Percentiles rank a stretch among this genome's conserved stretches.
Conservation (phyloP, 2,888 invertebrate species). For the Synanthedon andrenaeformis region DNA sequence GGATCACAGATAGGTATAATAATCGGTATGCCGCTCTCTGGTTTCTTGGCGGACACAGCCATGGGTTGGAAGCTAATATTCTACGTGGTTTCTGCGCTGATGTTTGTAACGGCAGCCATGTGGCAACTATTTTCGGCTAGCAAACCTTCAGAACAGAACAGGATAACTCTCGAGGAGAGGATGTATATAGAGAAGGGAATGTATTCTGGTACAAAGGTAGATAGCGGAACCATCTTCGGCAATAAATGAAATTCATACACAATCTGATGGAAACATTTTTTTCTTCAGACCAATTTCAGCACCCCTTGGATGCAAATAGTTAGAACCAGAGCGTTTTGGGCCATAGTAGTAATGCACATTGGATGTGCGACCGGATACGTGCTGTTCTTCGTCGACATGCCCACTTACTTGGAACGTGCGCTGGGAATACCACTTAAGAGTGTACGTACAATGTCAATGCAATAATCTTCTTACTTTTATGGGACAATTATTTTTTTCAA, state of each 20-base stretch:
- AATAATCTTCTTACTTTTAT: too few species aligned
- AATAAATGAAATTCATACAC: too few species aligned
- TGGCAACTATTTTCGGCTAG: constrained; percentile 72
- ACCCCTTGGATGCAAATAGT: constrained; percentile 76
- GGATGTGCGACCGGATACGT: constrained; percentile 75
- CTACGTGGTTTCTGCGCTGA: constrained; percentile 69
- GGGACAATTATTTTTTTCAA: too few species aligned
- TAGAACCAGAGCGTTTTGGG: constrained; percentile 71
- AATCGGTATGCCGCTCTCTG: constrained; percentile 75
- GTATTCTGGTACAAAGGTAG: constrained; percentile 31
- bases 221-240: too few species aligned
- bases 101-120: constrained; percentile 62
- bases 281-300: neutral
- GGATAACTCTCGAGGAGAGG: constrained; percentile 68
- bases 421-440: constrained; percentile 71
- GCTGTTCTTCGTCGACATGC: constrained; percentile 77
- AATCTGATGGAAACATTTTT: too few species aligned
- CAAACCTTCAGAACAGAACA: constrained; percentile 65
- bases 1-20: constrained; percentile 78
- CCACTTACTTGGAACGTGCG: constrained; percentile 75
- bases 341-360: constrained; percentile 67
- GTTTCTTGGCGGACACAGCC: constrained; percentile 66
- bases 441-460: constrained; percentile 34
- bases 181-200: constrained; percentile 71
- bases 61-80: constrained; percentile 79